These are phyloP conservation scores for Cylindroiulus punctatus DNA, from an alignment of 2,888 invertebrate genomes.

Conservation along the genomic window DNA sequence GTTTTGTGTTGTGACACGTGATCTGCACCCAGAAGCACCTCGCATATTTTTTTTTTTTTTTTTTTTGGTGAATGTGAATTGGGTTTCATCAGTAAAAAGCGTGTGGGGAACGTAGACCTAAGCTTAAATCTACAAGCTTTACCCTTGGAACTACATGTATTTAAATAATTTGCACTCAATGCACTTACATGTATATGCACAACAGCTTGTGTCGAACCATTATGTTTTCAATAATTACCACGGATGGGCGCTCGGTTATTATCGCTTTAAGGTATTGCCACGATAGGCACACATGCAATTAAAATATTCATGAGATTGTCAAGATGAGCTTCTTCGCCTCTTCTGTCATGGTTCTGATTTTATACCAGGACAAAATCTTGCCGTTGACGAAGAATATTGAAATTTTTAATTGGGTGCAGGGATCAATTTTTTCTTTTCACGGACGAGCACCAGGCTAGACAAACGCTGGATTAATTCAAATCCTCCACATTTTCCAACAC, in stretches of 20 bases:
- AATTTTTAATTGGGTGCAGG: neutral
- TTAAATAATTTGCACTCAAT: neutral
- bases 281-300: neutral
- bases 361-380: neutral
- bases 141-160: neutral
- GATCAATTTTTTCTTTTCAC: neutral
- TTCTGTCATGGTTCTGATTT: neutral
- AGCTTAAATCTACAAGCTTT: too few relatives aligned
- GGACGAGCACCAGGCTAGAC: neutral
- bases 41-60: neutral
- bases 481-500: neutral
- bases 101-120: too few relatives aligned
- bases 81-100: neutral
- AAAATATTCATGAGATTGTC: constrained; percentile 14
- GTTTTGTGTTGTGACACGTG: constrained; percentile 24
- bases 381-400: neutral
- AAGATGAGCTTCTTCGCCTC: neutral
- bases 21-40: neutral
- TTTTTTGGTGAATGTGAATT: neutral
- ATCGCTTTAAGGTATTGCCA: neutral
- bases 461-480: neutral
- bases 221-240: neutral
- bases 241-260: neutral
- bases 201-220: neutral
- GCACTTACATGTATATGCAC: neutral